A percentile compares a stretch with the other conserved stretches of the same genome.
These are phyloP conservation scores for Phocoena sinus DNA, from an alignment of 2,113 vertebrate species.

Conservation along the genomic window DNA sequence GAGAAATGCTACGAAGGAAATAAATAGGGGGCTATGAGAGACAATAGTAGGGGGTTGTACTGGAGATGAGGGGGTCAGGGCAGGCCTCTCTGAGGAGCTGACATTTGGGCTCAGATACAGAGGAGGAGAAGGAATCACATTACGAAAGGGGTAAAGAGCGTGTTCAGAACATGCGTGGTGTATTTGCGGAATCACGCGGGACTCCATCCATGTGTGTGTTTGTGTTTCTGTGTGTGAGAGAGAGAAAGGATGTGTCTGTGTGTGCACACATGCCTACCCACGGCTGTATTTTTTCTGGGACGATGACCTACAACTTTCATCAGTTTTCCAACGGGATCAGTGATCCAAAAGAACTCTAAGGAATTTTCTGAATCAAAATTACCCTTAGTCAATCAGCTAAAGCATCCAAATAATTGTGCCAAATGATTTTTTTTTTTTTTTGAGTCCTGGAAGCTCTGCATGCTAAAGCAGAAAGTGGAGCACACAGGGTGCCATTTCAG, in stretches of 20 bases:
- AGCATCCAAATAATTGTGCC: not conserved
- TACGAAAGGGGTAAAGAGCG: too few relatives aligned
- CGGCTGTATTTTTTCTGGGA: not conserved
- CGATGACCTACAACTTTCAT: not conserved
- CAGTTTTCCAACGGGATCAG: not conserved
- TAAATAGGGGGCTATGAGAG: not conserved
- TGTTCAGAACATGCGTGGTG: accelerated
- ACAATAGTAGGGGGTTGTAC: accelerated
- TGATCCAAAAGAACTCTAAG: not conserved
- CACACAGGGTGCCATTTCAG: accelerated
- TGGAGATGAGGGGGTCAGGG: not conserved
- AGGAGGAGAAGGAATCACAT: not conserved
- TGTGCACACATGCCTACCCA: accelerated
- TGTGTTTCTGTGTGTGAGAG: too few relatives aligned
- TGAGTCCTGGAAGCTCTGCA: not conserved
- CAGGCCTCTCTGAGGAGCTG: not conserved
- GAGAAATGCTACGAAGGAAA: not conserved
- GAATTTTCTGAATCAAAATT: slow-evolving; percentile 14
- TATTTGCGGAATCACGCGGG: not conserved
- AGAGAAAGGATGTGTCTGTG: not conserved
- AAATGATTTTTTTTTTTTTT: not conserved
- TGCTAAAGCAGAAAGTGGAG: not conserved
- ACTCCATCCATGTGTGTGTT: accelerated
- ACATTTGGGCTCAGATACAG: not conserved
- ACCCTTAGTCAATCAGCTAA: not conserved